Conservation (phyloP, 2,797 vertebrate species). For the Sebastes matsubarae region DNA sequence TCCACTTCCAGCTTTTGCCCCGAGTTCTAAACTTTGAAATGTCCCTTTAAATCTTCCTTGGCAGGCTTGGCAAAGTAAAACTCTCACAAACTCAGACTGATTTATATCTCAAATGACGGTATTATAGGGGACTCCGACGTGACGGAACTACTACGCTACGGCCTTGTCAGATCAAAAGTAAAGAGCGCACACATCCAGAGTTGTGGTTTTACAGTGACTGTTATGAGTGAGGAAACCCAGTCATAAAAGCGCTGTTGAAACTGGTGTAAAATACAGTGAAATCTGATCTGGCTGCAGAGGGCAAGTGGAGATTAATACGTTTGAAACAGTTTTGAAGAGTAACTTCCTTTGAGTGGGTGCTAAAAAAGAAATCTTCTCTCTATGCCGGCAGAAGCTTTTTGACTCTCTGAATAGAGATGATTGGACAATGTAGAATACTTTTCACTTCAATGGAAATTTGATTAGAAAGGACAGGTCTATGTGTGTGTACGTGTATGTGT, state of each 20-base stretch:
- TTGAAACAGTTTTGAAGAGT: constrained; percentile 67
- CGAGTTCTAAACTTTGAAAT: constrained; percentile 38
- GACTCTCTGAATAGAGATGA: constrained; percentile 70
- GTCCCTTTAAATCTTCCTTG: constrained; percentile 60
- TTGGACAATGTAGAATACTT: constrained; percentile 75
- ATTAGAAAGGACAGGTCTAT: constrained; percentile 74
- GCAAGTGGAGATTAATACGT: constrained; percentile 62
- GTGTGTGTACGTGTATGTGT: constrained; percentile 10
- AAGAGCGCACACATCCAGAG: constrained; percentile 30
- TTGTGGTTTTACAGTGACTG: constrained; percentile 43
- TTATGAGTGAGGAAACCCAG: constrained; percentile 40
- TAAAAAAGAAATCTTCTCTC: constrained; percentile 54
- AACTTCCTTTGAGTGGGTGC: constrained; percentile 63
- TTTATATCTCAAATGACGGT: constrained; percentile 54
- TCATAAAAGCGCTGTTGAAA: constrained; percentile 58
- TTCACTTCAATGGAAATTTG: constrained; percentile 75
- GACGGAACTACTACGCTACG: constrained; percentile 33
- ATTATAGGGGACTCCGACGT: constrained; percentile 44
- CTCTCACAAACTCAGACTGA: constrained; percentile 33
- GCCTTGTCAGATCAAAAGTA: constrained; percentile 59
- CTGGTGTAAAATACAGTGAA: constrained; percentile 55
- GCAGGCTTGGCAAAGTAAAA: constrained; percentile 46
- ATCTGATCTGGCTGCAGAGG: constrained; percentile 60
- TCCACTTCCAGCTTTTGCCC: constrained; percentile 38
- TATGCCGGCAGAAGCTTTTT: constrained; percentile 59